A percentile compares a stretch with the other conserved stretches of the same genome.
phyloP scores from a whole-genome alignment of 2,113 vertebrate genomes.

The Atlantisia rogersi region DNA sequence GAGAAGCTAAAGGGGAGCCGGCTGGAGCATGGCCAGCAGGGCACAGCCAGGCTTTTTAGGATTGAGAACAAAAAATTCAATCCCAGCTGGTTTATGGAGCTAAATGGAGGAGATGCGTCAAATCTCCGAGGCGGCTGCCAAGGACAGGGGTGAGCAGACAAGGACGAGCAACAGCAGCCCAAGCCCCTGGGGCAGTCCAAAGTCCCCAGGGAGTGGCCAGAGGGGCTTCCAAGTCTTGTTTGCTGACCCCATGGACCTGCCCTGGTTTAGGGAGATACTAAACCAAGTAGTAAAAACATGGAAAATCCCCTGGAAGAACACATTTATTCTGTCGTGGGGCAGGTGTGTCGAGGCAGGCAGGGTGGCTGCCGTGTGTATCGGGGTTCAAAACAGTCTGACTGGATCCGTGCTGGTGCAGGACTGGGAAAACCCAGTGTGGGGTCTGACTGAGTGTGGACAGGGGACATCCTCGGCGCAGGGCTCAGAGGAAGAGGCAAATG shows the following conservation, averaged over 20 bases:
- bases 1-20: conserved; percentile 36
- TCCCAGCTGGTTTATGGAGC: conserved; percentile 43
- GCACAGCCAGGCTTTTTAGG: conserved; percentile 42
- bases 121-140: not conserved
- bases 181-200: not conserved
- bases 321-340: not conserved
- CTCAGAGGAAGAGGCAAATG: not conserved
- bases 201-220: not conserved
- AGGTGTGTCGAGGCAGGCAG: not conserved
- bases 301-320: not conserved
- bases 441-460: not conserved
- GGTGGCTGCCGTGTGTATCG: accelerated
- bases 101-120: conserved; percentile 49
- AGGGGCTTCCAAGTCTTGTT: not conserved
- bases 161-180: not conserved
- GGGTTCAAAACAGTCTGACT: not conserved
- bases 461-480: accelerated
- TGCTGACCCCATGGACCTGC: not conserved
- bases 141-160: not conserved
- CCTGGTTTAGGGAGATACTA: not conserved
- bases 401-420: not conserved
- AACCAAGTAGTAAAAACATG: not conserved
- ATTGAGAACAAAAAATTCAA: conserved; percentile 56
- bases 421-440: not conserved
- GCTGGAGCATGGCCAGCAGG: conserved; percentile 20